Evolutionary conservation across 2,888 invertebrate genomes (phyloP), one percentile per base, ranked within the genome.

Genomic region (Anthophora plumipes): DNA sequence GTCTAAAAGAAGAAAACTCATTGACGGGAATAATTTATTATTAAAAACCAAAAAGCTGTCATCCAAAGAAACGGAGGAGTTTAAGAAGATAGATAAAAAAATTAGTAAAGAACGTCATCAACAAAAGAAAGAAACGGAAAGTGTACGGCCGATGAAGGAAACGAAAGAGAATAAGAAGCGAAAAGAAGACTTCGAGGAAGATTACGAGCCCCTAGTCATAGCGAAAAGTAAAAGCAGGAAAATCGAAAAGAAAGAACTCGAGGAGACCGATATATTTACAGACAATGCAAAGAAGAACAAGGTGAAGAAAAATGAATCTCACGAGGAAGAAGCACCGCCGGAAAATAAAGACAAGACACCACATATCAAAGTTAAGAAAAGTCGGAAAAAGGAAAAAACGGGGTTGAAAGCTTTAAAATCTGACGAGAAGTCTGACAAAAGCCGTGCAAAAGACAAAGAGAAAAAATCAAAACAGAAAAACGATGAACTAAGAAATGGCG

Each of bases 401-500:
- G 90, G 84, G 52, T 74, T 68, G 48, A 88, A 87, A 73, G 83
- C 79, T 20, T 84, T 85, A 12, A 91, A 89, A 66, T 82, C 86
- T 7, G 88, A 94, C 74, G 83, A 89, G 41, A 88, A 86, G 61
- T 81, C 76, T n/a, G 85, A 87, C 54, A 87, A 94, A 88, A 94
- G 93, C 82, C 93, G 92, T 82, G 93, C 93, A 86, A 94, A 94
- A 85, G 94, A 93, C 82, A 94, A 94, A 39, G 93, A 94, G 14
- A 95, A 94, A 77, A 94, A 94, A 87, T 94, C 94, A 7, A 95
- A 94, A 89, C 93, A 93, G 71, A 94, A 94, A 88, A 94, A 94
- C 82, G 94, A 94, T 46, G 90, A 91, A 94, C 95, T 90, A 94
- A 96, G 92, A 95, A 95, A 92, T 92, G 96, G 84, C 90, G 95